Evolutionary conservation across 2,797 vertebrate species (phyloP), one percentile per base, ranked within the genome.

Genomic region (Coccyzus lansbergi): DNA sequence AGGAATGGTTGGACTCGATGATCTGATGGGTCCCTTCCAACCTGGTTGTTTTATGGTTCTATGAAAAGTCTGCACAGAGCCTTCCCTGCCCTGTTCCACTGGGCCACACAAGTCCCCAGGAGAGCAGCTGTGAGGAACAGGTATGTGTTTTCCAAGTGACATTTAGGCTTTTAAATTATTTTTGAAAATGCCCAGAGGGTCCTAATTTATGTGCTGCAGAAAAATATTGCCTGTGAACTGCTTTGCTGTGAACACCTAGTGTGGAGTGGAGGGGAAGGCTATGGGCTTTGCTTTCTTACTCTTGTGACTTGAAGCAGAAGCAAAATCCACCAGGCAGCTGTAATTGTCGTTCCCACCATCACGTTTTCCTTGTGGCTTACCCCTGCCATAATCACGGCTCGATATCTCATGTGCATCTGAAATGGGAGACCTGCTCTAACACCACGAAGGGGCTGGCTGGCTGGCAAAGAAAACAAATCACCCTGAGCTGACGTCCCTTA

Each of bases 191-290:
- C 10, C 40, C n/a, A 18, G 33, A 60, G 10, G 33, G 10, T 81
- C 49, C 55, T 63, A 21, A 42, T 51, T 49, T 29, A 33, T 31
- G 24, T 34, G 9, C 64, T 60, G 36, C 46, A 55, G 59, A 31
- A 62, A 69, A 77, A 48, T 21, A 3, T 7, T 68, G 48, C 44
- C 55, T 67, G 59, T 59, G 44, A 19, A 44, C 49, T 53, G 44
- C 69, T 71, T 40, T 71, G 24, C 33, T 1, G 0, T 46, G 68
- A 79, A 15, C 24, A 7, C 15, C 11, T 34, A 1, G 0, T 11
- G 5, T 33, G 16, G 0, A 0, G 42, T 42, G 17, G 42, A 13
- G 42, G 17, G 42, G 42, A 16, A 42, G 15, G 42, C 21, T 36
- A 51, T 34, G 36, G 58, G 44, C 18, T 64, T 80, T 91, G 56